Evolutionary conservation across 2,113 vertebrate genomes (phyloP).

Genomic region (Columbina picui): DNA sequence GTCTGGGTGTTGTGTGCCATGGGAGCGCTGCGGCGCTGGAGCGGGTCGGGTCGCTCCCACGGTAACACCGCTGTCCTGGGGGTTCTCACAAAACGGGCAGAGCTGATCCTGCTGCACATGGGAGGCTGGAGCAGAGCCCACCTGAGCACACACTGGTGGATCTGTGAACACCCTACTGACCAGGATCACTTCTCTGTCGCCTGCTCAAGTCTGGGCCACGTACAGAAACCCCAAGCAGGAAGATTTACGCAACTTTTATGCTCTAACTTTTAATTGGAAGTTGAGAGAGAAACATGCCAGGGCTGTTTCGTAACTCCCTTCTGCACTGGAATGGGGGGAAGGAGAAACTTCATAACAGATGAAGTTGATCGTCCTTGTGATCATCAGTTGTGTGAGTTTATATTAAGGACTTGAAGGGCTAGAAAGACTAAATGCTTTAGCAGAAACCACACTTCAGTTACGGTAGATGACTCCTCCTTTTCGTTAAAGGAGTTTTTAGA

Average conservation of each 20-base stretch:
- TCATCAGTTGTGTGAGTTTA: neutral
- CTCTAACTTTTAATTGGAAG: neutral
- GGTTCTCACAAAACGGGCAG: neutral
- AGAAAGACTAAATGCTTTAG: neutral
- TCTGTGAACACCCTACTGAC: neutral
- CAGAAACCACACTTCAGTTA: neutral
- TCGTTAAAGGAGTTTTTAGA: neutral
- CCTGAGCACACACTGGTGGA: neutral
- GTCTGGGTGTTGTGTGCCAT: neutral
- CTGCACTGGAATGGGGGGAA: neutral
- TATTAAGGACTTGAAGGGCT: neutral
- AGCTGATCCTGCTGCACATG: neutral
- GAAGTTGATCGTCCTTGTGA: neutral
- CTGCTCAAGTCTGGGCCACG: neutral
- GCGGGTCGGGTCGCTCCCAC: too few species aligned
- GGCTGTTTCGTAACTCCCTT: neutral
- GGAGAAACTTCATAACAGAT: neutral
- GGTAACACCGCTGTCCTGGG: neutral
- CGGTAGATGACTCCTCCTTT: neutral
- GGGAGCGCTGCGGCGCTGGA: neutral
- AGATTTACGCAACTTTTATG: neutral
- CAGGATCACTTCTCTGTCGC: neutral
- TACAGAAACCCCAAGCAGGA: neutral
- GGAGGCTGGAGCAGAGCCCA: neutral
- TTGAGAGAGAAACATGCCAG: neutral